A percentile compares a stretch with the other conserved stretches of the same genome.
phyloP scores from a whole-genome alignment of 2,113 vertebrate species.

The Polypterus senegalus region DNA sequence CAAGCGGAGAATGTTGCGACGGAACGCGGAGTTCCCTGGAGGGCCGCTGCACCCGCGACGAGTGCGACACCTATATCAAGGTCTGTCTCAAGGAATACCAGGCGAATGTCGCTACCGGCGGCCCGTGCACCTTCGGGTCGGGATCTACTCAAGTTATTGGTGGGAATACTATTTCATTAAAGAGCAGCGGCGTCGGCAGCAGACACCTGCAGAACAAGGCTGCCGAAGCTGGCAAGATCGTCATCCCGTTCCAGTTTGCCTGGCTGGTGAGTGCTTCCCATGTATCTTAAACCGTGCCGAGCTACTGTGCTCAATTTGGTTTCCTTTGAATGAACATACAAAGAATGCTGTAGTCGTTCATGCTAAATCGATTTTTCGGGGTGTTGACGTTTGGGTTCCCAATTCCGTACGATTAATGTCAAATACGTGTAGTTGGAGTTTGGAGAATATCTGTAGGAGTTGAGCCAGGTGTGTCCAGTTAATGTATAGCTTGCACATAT shows the following conservation, averaged over 20 bases:
- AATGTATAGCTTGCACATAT: too few relatives aligned
- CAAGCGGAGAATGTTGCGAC: slow-evolving; percentile 81
- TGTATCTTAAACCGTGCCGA: not conserved
- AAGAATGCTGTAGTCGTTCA: too few relatives aligned
- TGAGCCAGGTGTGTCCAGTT: too few relatives aligned
- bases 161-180: slow-evolving; percentile 82
- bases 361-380: too few relatives aligned
- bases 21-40: slow-evolving; percentile 47
- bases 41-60: slow-evolving; percentile 58
- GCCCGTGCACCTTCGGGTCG: slow-evolving; percentile 75
- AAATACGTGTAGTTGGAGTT: too few relatives aligned
- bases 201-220: slow-evolving; percentile 46
- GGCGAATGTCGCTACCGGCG: slow-evolving; percentile 64
- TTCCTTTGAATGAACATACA: too few relatives aligned
- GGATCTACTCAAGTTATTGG: slow-evolving; percentile 76
- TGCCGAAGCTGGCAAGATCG: slow-evolving; percentile 59
- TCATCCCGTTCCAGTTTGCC: slow-evolving; percentile 81
- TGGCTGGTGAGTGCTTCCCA: slow-evolving; percentile 74
- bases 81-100: slow-evolving; percentile 93
- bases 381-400: too few relatives aligned
- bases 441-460: too few relatives aligned
- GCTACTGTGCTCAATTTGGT: not conserved
- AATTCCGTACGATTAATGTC: too few relatives aligned
- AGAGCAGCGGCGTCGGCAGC: slow-evolving; percentile 30
- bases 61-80: slow-evolving; percentile 83